Evolutionary conservation across 53 echinoderm and acorn worm genomes (phyloP).

Genomic region (Echinometra lucunter): DNA sequence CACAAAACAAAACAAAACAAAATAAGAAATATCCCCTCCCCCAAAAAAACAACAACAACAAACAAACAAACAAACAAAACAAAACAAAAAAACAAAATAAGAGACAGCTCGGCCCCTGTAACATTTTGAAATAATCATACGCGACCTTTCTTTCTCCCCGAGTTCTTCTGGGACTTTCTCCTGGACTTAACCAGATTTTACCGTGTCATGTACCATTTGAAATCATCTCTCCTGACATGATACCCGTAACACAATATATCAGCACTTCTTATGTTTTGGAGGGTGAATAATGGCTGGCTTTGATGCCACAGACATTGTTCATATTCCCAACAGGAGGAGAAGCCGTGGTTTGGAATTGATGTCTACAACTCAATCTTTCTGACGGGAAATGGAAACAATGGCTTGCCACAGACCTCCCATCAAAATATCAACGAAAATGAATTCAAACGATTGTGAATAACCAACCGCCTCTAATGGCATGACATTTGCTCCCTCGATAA

Average conservation of each 20-base stretch:
- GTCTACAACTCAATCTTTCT: background rate
- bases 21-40: too few relatives aligned
- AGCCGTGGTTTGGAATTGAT: background rate
- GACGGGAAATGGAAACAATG: background rate
- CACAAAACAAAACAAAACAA: too few relatives aligned
- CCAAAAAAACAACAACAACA: too few relatives aligned
- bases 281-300: background rate
- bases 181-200: background rate
- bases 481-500: too few relatives aligned
- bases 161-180: background rate
- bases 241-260: constrained; percentile 32
- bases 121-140: background rate
- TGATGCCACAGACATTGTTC: constrained; percentile 2
- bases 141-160: background rate
- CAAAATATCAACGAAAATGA: background rate
- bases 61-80: too few relatives aligned
- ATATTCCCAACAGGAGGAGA: background rate
- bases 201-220: background rate
- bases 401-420: background rate
- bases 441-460: background rate
- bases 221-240: background rate
- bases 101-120: too few relatives aligned
- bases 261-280: constrained; percentile 22
- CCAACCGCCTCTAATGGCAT: background rate
- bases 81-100: background rate